Evolutionary conservation across 64 coral and sea anemone genomes (phyloP).

Genomic region (Anthopleura sola): DNA sequence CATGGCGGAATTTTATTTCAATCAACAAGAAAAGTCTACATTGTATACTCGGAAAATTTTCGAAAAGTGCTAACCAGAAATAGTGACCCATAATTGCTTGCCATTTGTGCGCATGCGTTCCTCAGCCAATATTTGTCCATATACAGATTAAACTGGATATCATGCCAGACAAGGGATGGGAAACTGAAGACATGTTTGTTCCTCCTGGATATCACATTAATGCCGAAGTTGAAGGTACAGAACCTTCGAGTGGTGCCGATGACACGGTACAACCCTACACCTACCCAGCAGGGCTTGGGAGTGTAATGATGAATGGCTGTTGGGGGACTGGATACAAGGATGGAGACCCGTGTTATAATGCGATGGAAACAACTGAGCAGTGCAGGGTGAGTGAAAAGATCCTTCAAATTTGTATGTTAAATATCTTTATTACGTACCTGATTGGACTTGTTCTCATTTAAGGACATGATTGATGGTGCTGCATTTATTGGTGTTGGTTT

Average conservation of each 20-base stretch:
- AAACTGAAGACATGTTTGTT: constrained; percentile 54
- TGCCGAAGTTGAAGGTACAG: constrained; percentile 18
- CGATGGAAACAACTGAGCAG: background rate
- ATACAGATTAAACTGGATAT: constrained; percentile 55
- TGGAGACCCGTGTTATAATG: constrained; percentile 38
- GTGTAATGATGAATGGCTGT: constrained; percentile 51
- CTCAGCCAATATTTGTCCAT: background rate
- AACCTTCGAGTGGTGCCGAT: background rate
- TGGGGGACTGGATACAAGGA: constrained; percentile 42
- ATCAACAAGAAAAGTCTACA: too few relatives aligned
- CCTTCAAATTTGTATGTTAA: too few relatives aligned
- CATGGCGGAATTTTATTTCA: too few relatives aligned
- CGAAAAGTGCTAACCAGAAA: too few relatives aligned
- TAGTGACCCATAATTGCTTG: too few relatives aligned
- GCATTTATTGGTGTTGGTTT: constrained; percentile 50
- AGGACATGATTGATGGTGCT: constrained; percentile 55
- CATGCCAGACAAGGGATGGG: constrained; percentile 53
- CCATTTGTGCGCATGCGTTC: too few relatives aligned
- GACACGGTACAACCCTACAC: background rate
- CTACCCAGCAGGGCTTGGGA: constrained; percentile 47
- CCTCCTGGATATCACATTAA: constrained; percentile 58
- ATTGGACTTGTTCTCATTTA: background rate
- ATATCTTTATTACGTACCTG: too few relatives aligned
- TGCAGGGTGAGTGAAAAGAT: constrained; percentile 19
- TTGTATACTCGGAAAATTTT: too few relatives aligned